Percentiles rank a stretch among this genome's conserved stretches.
Evolutionary conservation across 1,140 invertebrate genomes (phyloP).

Genomic region (Drosophila ananassae): DNA sequence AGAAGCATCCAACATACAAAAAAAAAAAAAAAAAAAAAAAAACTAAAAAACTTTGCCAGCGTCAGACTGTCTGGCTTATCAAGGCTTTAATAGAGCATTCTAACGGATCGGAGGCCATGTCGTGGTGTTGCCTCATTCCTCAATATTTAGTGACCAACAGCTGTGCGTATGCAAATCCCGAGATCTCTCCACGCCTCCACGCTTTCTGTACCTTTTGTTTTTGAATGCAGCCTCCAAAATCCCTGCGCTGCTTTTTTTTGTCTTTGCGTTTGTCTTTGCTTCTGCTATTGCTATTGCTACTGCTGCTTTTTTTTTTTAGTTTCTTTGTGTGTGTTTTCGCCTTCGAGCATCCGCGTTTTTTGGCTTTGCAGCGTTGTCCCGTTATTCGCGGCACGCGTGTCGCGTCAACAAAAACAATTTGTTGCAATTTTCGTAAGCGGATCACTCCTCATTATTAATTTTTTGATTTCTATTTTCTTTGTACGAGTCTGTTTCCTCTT

Average conservation of each 20-base stretch:
- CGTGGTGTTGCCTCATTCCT: background rate
- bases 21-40: conserved; percentile 3
- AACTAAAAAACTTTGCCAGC: conserved; percentile 11
- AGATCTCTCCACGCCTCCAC: conserved; percentile 5
- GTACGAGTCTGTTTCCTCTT: conserved; percentile 18
- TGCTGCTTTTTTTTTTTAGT: background rate
- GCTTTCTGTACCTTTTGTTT: conserved; percentile 38
- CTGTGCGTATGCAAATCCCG: conserved; percentile 31
- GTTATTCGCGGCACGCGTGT: conserved; percentile 39
- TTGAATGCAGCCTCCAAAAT: conserved; percentile 39
- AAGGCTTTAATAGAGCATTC: conserved; percentile 34
- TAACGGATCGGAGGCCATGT: background rate
- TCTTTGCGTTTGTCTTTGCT: conserved; percentile 25
- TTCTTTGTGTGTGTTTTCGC: conserved; percentile 49
- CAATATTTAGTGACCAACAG: conserved; percentile 28
- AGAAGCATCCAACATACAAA: conserved; percentile 15
- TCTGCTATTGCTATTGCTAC: conserved; percentile 5
- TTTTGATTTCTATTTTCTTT: conserved; percentile 78
- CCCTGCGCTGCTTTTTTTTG: conserved; percentile 37
- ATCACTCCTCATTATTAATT: conserved; percentile 59
- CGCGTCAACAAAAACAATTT: conserved; percentile 40
- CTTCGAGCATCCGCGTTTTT: conserved; percentile 10
- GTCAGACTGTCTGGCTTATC: conserved; percentile 68
- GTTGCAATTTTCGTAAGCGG: conserved; percentile 33
- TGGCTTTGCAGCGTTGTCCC: conserved; percentile 38